phyloP scores from a whole-genome alignment of 2,888 invertebrate genomes.

The Chloroclysta siterata region DNA sequence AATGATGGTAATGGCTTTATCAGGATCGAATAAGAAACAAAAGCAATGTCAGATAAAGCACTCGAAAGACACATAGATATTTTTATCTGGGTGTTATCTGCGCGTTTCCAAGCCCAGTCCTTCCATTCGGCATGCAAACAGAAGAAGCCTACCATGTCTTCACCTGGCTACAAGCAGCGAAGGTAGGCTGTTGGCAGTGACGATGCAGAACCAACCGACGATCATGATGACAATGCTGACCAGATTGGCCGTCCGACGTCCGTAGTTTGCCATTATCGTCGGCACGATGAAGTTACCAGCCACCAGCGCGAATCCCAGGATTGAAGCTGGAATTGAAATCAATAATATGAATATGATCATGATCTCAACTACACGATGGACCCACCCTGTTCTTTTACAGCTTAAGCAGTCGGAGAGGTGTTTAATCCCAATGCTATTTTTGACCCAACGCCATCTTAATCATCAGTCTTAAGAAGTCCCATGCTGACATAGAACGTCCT shows the following conservation, averaged over 20 bases:
- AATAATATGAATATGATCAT: background rate
- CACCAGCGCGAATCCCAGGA: constrained; percentile 64
- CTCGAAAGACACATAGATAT: background rate
- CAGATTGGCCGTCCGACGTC: constrained; percentile 79
- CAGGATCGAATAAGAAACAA: background rate
- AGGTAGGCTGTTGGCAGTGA: constrained; percentile 61
- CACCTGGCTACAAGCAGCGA: constrained; percentile 55
- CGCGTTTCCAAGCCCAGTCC: background rate
- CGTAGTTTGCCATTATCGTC: constrained; percentile 80
- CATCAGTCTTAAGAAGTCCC: no score
- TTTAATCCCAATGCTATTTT: no score
- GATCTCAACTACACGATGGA: no score
- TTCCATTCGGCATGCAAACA: no score
- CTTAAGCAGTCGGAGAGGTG: background rate
- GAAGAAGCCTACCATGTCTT: constrained; percentile 4
- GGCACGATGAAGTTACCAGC: constrained; percentile 65
- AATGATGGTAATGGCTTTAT: background rate
- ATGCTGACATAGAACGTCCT: no score
- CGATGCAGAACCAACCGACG: constrained; percentile 82
- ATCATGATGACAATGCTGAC: constrained; percentile 73
- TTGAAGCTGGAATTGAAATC: constrained; percentile 58
- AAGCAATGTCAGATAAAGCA: background rate
- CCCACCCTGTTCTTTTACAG: background rate
- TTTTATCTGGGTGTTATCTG: background rate
- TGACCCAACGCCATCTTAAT: no score